Evolutionary conservation across 2,888 invertebrate genomes (phyloP).

Genomic region (Caenorhabditis uteleia): DNA sequence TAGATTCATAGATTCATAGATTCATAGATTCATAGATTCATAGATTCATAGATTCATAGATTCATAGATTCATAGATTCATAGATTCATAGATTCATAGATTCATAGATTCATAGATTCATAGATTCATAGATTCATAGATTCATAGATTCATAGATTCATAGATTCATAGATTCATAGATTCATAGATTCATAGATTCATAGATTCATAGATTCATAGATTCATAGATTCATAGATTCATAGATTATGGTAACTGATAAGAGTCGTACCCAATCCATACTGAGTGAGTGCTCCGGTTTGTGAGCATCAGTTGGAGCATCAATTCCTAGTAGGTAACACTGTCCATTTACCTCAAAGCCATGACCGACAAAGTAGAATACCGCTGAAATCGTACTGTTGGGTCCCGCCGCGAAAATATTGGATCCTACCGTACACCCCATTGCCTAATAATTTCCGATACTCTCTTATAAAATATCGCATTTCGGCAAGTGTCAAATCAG

Average conservation of each 20-base stretch:
- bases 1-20: no score
- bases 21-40: no score
- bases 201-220: not conserved
- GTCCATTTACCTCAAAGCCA: slow-evolving; percentile 71
- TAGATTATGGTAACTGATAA: no score
- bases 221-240: no score
- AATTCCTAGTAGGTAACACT: slow-evolving; percentile 71
- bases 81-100: no score
- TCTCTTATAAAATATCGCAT: slow-evolving; percentile 70
- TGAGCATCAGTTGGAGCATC: slow-evolving; percentile 69
- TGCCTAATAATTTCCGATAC: slow-evolving; percentile 70
- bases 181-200: not conserved
- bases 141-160: no score
- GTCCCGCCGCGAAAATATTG: not conserved
- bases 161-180: not conserved
- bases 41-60: no score
- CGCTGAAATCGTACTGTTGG: slow-evolving; percentile 49
- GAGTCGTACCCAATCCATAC: slow-evolving; percentile 64
- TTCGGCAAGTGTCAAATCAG: slow-evolving; percentile 71
- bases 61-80: no score
- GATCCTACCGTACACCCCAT: slow-evolving; percentile 69
- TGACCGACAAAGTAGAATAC: slow-evolving; percentile 72
- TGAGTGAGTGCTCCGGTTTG: slow-evolving; percentile 67
- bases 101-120: no score
- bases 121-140: no score